phyloP scores from a whole-genome alignment of 1,140 invertebrate species.

The Pogonus chalceus region DNA sequence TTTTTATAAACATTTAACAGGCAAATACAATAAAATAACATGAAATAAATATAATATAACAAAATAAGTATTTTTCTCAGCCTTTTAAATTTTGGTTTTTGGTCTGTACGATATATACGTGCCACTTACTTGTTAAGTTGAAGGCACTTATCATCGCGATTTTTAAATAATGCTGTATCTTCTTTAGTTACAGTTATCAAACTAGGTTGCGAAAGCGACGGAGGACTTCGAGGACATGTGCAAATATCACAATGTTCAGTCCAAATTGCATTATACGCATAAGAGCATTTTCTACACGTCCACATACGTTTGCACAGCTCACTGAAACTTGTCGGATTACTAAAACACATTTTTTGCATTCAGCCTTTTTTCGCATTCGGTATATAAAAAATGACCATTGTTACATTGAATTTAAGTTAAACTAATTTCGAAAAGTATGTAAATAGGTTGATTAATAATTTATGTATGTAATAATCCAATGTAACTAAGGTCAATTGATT shows the following conservation, averaged over 20 bases:
- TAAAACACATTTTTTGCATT: slow-evolving; percentile 11
- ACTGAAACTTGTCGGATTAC: slow-evolving; percentile 20
- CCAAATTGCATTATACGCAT: slow-evolving; percentile 75
- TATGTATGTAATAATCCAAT: slow-evolving; percentile 17
- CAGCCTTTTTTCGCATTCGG: too few species aligned
- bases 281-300: slow-evolving; percentile 79
- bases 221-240: slow-evolving; percentile 49
- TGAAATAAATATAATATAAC: too few species aligned
- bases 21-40: too few species aligned
- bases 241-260: slow-evolving; percentile 71
- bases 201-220: slow-evolving; percentile 53
- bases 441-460: slow-evolving; percentile 8
- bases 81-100: too few species aligned
- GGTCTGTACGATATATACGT: too few species aligned
- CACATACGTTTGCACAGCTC: slow-evolving; percentile 53
- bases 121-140: slow-evolving; percentile 5
- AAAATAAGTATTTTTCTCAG: too few species aligned
- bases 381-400: too few species aligned
- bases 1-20: too few species aligned
- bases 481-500: slow-evolving; percentile 1
- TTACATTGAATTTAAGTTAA: not conserved
- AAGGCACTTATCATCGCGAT: not conserved
- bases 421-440: not conserved
- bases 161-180: not conserved
- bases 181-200: slow-evolving; percentile 59